phyloP scores from a whole-genome alignment of 2,888 invertebrate species.

The Liposcelis brunnea region DNA sequence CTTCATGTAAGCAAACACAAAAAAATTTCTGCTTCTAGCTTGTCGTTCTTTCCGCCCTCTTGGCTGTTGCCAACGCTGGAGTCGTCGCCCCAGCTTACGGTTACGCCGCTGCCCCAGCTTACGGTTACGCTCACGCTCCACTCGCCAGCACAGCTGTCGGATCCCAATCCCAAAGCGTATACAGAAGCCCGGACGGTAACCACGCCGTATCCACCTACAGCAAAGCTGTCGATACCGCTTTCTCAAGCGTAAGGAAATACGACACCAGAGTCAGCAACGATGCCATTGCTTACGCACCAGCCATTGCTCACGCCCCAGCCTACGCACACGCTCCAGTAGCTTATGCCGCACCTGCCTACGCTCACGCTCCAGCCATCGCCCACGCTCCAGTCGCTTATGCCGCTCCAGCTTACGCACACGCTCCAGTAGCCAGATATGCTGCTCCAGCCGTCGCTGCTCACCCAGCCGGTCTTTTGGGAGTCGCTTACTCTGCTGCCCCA shows the following conservation, averaged over 20 bases:
- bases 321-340: conserved; percentile 21
- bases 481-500: conserved; percentile 13
- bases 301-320: conserved; percentile 24
- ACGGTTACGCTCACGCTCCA: conserved; percentile 16
- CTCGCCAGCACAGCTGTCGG: conserved; percentile 25
- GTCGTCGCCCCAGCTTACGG: conserved; percentile 7
- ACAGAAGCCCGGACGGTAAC: conserved; percentile 37
- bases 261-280: conserved; percentile 40
- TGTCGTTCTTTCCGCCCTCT: conserved; percentile 20
- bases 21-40: conserved; percentile 16
- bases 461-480: conserved; percentile 17
- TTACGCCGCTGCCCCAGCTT: conserved; percentile 21
- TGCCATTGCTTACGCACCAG: conserved; percentile 25
- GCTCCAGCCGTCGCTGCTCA: conserved; percentile 22
- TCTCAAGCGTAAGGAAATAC: conserved; percentile 40
- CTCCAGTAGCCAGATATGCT: conserved; percentile 25
- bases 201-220: conserved; percentile 36
- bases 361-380: conserved; percentile 22
- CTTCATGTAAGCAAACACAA: too few species aligned
- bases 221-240: conserved; percentile 40
- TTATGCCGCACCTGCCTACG: conserved; percentile 20
- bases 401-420: conserved; percentile 20
- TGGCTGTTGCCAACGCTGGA: conserved; percentile 20
- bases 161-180: conserved; percentile 35
- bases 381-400: conserved; percentile 18